phyloP scores from a whole-genome alignment of 2,888 invertebrate species.

The Tenthredo scrophulariae region DNA sequence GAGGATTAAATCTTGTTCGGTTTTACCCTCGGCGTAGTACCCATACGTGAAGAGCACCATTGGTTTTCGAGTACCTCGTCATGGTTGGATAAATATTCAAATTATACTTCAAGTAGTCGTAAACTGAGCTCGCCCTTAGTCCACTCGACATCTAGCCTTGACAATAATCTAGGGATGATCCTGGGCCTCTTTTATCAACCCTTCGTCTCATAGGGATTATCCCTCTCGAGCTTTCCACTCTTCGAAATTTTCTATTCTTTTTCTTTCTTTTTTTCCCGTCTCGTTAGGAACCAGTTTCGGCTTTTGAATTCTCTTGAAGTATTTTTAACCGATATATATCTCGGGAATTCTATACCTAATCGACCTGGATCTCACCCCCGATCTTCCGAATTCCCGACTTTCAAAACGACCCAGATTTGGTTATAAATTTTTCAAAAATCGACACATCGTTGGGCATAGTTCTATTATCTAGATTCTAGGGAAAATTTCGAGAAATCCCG shows the following conservation, averaged over 20 bases:
- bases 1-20: background rate
- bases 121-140: background rate
- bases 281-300: background rate
- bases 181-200: constrained; percentile 2
- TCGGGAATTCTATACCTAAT: too few relatives aligned
- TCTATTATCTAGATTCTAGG: too few relatives aligned
- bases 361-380: too few relatives aligned
- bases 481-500: too few relatives aligned
- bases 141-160: background rate
- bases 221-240: background rate
- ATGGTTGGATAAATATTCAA: background rate
- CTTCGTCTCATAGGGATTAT: background rate
- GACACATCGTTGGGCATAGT: too few relatives aligned
- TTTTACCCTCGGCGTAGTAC: background rate
- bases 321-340: background rate
- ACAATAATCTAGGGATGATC: background rate
- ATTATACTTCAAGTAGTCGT: background rate
- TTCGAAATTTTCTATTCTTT: background rate
- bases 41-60: background rate
- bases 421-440: too few relatives aligned
- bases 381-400: too few relatives aligned
- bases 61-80: background rate
- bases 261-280: background rate
- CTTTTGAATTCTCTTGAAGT: background rate
- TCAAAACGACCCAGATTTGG: too few relatives aligned